phyloP scores from a whole-genome alignment of 1,140 invertebrate genomes.

The Sinella curviseta region DNA sequence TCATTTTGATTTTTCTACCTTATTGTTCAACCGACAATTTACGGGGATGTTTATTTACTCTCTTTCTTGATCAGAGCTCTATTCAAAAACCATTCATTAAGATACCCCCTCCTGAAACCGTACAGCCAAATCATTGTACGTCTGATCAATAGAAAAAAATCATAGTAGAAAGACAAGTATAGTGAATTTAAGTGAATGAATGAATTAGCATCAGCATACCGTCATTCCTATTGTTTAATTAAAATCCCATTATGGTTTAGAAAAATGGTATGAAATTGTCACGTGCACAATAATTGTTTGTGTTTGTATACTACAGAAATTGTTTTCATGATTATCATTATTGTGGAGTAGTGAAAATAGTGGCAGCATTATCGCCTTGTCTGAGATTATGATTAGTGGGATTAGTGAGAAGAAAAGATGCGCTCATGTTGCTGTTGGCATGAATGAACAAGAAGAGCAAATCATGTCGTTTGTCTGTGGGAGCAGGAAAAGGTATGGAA shows the following conservation, averaged over 20 bases:
- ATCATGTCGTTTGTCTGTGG: too few species aligned
- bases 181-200: background rate
- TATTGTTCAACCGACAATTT: too few species aligned
- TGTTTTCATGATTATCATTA: background rate
- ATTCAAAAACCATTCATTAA: background rate
- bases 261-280: constrained; percentile 15
- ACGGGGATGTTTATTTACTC: too few species aligned
- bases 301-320: background rate
- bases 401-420: too few species aligned
- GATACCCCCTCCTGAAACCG: background rate
- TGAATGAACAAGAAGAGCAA: too few species aligned
- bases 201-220: background rate
- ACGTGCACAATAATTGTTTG: constrained; percentile 11
- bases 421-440: too few species aligned
- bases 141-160: constrained; percentile 2
- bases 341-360: too few species aligned
- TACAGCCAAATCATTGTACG: background rate
- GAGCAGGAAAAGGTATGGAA: too few species aligned
- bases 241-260: constrained; percentile 14
- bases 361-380: too few species aligned
- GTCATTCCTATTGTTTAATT: constrained; percentile 12
- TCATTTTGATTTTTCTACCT: too few species aligned
- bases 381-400: too few species aligned
- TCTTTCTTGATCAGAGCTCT: too few species aligned
- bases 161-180: background rate